Conservation (phyloP, 2,113 vertebrate species). For the Lamprologus sp. region DNA sequence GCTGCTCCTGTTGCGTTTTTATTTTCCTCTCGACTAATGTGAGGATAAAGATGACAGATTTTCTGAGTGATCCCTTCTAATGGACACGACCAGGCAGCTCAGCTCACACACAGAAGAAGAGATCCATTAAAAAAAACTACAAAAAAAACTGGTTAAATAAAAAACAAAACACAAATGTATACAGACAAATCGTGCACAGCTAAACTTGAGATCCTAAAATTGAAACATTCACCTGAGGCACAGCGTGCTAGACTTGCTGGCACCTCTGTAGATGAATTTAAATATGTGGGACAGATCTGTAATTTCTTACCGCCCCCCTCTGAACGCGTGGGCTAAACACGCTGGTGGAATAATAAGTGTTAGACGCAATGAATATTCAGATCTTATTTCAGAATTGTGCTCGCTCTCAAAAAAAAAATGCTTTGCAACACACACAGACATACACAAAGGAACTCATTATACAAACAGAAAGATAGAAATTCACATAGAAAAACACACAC, state of each 20-base stretch:
- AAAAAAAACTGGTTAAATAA: neutral
- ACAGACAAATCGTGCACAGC: neutral
- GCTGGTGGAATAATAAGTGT: constrained; percentile 43
- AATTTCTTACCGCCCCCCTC: constrained; percentile 13
- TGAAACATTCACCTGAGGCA: neutral
- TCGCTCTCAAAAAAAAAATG: neutral
- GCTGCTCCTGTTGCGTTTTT: constrained; percentile 50
- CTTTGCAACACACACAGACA: neutral
- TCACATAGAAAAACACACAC: neutral
- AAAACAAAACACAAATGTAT: neutral
- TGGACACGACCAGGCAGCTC: neutral
- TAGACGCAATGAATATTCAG: constrained; percentile 57
- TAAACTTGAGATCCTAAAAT: neutral
- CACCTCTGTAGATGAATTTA: constrained; percentile 7
- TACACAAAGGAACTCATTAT: constrained; percentile 30
- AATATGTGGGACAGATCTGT: constrained; percentile 18
- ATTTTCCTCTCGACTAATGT: constrained; percentile 45
- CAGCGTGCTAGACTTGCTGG: neutral
- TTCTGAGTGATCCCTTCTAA: constrained; percentile 8
- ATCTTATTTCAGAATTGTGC: constrained; percentile 29
- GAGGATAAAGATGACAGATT: constrained; percentile 70
- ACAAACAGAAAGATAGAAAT: constrained; percentile 9
- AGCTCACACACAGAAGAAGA: neutral
- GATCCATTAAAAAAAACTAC: neutral
- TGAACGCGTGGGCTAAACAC: constrained; percentile 5